A percentile compares a stretch with the other conserved stretches of the same genome.
phyloP scores from a whole-genome alignment of 2,888 invertebrate species.

The Epirrita christyi region DNA sequence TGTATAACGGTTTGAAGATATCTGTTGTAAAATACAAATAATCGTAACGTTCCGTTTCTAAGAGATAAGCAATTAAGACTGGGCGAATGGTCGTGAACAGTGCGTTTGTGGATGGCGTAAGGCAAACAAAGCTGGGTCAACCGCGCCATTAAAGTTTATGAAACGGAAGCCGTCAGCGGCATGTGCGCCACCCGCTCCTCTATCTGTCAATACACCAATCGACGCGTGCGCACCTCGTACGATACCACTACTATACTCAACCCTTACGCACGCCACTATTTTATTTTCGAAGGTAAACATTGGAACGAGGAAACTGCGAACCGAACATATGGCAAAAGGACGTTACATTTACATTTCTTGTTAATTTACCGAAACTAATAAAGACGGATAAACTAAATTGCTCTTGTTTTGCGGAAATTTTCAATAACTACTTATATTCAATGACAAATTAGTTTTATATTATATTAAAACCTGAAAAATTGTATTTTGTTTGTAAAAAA shows the following conservation, averaged over 20 bases:
- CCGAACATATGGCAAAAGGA: constrained; percentile 25
- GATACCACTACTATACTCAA: constrained; percentile 21
- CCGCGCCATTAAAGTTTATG: constrained; percentile 81
- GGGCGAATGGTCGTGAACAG: constrained; percentile 63
- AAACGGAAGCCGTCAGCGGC: constrained; percentile 81
- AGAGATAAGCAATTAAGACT: constrained; percentile 70
- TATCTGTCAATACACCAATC: constrained; percentile 74
- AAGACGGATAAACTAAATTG: background rate
- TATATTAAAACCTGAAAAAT: too few species aligned
- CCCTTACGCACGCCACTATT: constrained; percentile 31
- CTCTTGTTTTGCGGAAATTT: too few species aligned
- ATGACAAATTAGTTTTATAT: too few species aligned
- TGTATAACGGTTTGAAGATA: constrained; percentile 10
- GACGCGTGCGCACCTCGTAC: constrained; percentile 60
- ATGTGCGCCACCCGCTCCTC: constrained; percentile 70
- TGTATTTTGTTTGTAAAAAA: too few species aligned
- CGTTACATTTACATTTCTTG: constrained; percentile 18
- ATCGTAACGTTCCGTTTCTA: constrained; percentile 32
- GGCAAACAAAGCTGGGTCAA: constrained; percentile 83
- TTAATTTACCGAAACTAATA: constrained; percentile 7
- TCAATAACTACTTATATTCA: too few species aligned
- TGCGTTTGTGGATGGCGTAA: constrained; percentile 73
- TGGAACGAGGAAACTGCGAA: constrained; percentile 16
- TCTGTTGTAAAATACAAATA: constrained; percentile 28
- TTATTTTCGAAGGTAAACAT: constrained; percentile 34